These are phyloP conservation scores for Pseudobourletiella spinata DNA, from an alignment of 1,140 invertebrate genomes.

Conservation along the genomic window DNA sequence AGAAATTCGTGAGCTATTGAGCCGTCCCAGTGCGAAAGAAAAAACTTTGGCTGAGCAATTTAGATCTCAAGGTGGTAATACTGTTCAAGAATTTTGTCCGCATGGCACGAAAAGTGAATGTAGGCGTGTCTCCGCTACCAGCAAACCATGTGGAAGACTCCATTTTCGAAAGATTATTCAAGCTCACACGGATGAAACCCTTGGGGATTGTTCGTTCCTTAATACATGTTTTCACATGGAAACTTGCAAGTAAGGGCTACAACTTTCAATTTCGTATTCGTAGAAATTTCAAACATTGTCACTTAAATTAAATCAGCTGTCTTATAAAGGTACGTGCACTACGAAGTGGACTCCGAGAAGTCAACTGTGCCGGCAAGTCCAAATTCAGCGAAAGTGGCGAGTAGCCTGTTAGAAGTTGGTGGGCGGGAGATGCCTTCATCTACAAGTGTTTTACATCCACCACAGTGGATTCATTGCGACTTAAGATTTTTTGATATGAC, in stretches of 20 bases:
- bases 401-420: slow-evolving; percentile 17
- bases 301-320: too few relatives aligned
- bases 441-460: slow-evolving; percentile 64
- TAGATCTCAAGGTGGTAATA: slow-evolving; percentile 75
- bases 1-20: slow-evolving; percentile 87
- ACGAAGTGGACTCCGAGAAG: slow-evolving; percentile 66
- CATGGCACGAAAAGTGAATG: slow-evolving; percentile 90
- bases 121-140: slow-evolving; percentile 51
- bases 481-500: slow-evolving; percentile 91
- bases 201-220: slow-evolving; percentile 94
- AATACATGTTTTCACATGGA: slow-evolving; percentile 99
- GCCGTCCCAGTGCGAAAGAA: slow-evolving; percentile 93
- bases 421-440: slow-evolving; percentile 3
- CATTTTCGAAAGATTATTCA: slow-evolving; percentile 98
- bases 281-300: too few relatives aligned
- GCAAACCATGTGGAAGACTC: slow-evolving; percentile 69
- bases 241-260: slow-evolving; percentile 68
- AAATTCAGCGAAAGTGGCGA: slow-evolving; percentile 27
- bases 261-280: too few relatives aligned
- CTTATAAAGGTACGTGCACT: slow-evolving; percentile 74
- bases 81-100: slow-evolving; percentile 77
- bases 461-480: slow-evolving; percentile 67
- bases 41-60: slow-evolving; percentile 86
- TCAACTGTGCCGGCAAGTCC: slow-evolving; percentile 21
- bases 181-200: slow-evolving; percentile 86